These are phyloP conservation scores for Onychomys torridus DNA, from an alignment of 2,797 vertebrate species.

Conservation along the genomic window DNA sequence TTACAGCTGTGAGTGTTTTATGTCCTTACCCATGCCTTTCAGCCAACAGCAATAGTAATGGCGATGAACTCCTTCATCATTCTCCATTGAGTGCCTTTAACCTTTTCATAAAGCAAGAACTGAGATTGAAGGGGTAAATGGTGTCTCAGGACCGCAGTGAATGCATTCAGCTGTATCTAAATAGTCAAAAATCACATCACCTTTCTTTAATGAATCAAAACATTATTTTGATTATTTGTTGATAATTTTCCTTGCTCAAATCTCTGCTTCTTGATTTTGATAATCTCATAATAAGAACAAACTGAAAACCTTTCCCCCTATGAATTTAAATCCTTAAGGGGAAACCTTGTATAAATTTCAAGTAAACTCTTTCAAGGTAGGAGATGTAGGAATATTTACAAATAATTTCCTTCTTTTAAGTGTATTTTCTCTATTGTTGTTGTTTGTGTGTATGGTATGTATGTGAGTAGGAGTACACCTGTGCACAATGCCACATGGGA, in stretches of 20 bases:
- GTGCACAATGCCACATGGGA: no score
- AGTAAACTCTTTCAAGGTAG: neutral
- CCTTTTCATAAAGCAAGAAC: conserved; percentile 10
- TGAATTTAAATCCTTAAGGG: conserved; percentile 14
- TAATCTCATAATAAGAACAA: neutral
- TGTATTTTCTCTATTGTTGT: no score
- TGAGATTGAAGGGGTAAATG: neutral
- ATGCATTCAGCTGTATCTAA: neutral
- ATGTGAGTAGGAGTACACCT: no score
- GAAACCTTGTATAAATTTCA: conserved; percentile 13
- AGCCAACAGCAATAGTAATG: conserved; percentile 20
- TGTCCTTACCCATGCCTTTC: conserved; percentile 27
- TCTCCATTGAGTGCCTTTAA: neutral
- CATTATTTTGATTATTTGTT: neutral
- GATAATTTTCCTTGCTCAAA: conserved; percentile 1
- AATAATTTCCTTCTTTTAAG: conserved; percentile 15
- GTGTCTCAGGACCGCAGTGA: conserved; percentile 9
- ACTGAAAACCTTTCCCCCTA: neutral
- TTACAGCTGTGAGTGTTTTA: conserved; percentile 47
- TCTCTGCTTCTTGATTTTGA: neutral
- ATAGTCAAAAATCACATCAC: neutral
- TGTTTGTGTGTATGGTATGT: neutral
- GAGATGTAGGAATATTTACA: neutral
- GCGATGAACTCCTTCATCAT: neutral
- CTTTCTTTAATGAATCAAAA: conserved; percentile 56